These are phyloP conservation scores for Columba guinea DNA, from an alignment of 2,797 vertebrate species.

Conservation along the genomic window DNA sequence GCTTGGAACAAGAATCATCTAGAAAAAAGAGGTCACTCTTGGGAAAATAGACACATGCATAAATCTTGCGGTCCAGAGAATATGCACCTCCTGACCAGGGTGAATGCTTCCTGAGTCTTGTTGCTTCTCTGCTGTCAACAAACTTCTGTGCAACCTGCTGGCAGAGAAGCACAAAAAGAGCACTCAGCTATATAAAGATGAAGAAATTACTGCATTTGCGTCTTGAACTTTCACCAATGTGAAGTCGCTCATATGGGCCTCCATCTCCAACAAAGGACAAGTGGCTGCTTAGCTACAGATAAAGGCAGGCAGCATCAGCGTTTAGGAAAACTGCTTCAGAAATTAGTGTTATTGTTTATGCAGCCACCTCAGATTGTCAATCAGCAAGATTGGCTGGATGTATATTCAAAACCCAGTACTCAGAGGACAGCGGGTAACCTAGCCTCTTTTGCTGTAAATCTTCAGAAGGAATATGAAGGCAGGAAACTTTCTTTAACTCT, in stretches of 20 bases:
- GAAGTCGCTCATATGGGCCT: neutral
- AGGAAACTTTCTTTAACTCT: neutral
- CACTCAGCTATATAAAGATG: neutral
- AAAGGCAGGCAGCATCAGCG: neutral
- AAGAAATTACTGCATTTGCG: neutral
- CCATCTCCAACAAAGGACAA: neutral
- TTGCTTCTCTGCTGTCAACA: neutral
- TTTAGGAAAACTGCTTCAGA: neutral
- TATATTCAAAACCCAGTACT: slow-evolving; percentile 22
- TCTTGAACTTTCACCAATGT: neutral
- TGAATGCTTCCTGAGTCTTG: neutral
- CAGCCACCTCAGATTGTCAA: neutral
- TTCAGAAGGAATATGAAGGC: neutral
- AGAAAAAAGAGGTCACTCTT: neutral
- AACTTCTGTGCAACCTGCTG: fast-evolving
- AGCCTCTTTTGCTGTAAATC: neutral
- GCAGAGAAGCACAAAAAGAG: neutral
- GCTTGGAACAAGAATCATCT: neutral
- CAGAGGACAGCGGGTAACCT: neutral
- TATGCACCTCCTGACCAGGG: neutral
- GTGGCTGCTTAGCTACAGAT: neutral
- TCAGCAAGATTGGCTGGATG: neutral
- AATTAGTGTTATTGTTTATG: neutral
- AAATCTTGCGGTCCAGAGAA: neutral
- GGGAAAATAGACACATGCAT: neutral